Conservation (phyloP, 2,888 invertebrate genomes). For the Candidula unifasciata region DNA sequence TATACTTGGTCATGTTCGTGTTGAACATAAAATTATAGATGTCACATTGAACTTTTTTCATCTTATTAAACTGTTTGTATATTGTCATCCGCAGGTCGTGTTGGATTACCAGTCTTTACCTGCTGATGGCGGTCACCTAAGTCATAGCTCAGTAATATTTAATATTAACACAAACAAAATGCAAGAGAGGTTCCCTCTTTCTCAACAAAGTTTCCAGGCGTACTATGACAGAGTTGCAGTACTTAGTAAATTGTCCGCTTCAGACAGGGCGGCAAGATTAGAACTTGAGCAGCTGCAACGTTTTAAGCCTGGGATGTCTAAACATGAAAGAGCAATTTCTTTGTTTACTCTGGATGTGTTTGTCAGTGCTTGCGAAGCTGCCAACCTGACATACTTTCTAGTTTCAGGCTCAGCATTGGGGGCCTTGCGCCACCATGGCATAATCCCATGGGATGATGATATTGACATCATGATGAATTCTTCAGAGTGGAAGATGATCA, state of each 20-base stretch:
- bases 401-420: conserved; percentile 54
- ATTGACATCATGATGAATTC: conserved; percentile 61
- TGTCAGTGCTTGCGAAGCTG: conserved; percentile 43
- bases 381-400: conserved; percentile 51
- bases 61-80: background rate
- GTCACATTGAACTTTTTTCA: background rate
- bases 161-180: conserved; percentile 31
- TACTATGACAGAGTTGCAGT: conserved; percentile 6
- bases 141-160: conserved; percentile 22
- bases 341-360: conserved; percentile 46
- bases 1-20: too few relatives aligned
- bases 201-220: background rate
- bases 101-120: conserved; percentile 49
- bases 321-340: conserved; percentile 37
- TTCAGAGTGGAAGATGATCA: conserved; percentile 55
- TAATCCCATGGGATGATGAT: conserved; percentile 69
- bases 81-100: conserved; percentile 22
- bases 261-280: background rate
- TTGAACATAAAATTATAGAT: too few relatives aligned
- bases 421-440: conserved; percentile 61
- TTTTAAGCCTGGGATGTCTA: conserved; percentile 45
- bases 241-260: conserved; percentile 17
- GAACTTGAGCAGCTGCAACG: conserved; percentile 30
- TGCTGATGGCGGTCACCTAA: conserved; percentile 26
- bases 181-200: conserved; percentile 23